Conservation (phyloP, 2,888 invertebrate genomes). For the Caenorhabditis becei region DNA sequence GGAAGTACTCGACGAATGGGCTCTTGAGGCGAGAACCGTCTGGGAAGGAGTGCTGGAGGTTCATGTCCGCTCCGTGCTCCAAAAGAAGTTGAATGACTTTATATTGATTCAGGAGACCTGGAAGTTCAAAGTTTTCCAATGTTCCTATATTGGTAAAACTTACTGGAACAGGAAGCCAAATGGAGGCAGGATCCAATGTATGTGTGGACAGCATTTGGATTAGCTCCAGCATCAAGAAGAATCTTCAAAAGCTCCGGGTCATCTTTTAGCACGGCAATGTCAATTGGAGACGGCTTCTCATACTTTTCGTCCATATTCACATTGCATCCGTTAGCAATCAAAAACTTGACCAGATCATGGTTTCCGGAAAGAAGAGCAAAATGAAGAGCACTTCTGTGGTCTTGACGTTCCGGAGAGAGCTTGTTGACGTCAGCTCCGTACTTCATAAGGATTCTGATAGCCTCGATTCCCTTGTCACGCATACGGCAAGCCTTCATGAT, state of each 20-base stretch:
- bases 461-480: constrained; percentile 86
- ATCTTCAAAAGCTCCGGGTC: constrained; percentile 76
- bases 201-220: constrained; percentile 83
- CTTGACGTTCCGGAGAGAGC: constrained; percentile 89
- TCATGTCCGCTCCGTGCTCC: constrained; percentile 76
- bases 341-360: constrained; percentile 87
- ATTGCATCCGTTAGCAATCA: constrained; percentile 88
- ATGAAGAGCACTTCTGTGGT: constrained; percentile 91
- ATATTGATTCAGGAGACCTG: constrained; percentile 73
- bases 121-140: constrained; percentile 19
- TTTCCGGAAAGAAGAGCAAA: constrained; percentile 90
- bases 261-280: constrained; percentile 88
- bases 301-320: constrained; percentile 86
- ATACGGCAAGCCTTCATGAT: constrained; percentile 92
- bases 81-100: constrained; percentile 70
- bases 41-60: constrained; percentile 71
- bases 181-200: constrained; percentile 83
- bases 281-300: constrained; percentile 89
- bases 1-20: constrained; percentile 76
- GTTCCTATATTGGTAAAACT: constrained; percentile 16
- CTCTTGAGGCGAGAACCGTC: constrained; percentile 75
- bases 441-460: constrained; percentile 84
- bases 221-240: constrained; percentile 83
- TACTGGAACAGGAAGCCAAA: constrained; percentile 82
- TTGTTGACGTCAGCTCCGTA: constrained; percentile 92